phyloP scores from a whole-genome alignment of 1,140 invertebrate genomes.

The Drosophila ambigua region DNA sequence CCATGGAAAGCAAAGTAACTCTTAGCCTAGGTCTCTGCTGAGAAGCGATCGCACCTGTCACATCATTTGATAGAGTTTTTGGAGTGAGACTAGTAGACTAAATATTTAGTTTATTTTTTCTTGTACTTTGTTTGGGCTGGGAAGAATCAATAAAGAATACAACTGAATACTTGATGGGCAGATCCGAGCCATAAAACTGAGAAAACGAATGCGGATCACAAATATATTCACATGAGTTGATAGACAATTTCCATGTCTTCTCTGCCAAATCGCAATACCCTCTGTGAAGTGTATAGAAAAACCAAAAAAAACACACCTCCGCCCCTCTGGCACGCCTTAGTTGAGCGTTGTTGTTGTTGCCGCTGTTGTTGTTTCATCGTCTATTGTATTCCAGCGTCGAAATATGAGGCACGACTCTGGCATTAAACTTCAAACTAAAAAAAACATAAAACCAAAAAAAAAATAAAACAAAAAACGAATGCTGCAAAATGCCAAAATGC shows the following conservation, averaged over 20 bases:
- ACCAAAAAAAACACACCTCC: constrained; percentile 61
- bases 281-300: constrained; percentile 16
- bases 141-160: no score
- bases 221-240: no score
- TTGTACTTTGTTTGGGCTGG: no score
- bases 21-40: no score
- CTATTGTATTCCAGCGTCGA: constrained; percentile 80
- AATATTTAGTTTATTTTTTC: no score
- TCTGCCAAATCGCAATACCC: neutral
- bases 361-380: constrained; percentile 39
- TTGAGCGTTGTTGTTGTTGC: constrained; percentile 17
- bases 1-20: neutral
- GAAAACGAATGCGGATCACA: no score
- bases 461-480: constrained; percentile 62
- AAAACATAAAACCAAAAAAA: constrained; percentile 43
- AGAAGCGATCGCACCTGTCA: no score
- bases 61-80: no score
- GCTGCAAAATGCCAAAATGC: constrained; percentile 80
- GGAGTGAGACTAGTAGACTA: no score
- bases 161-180: no score
- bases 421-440: constrained; percentile 72
- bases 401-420: constrained; percentile 82
- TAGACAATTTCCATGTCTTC: no score
- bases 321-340: constrained; percentile 73
- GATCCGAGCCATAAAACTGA: no score